These are phyloP conservation scores for Mnemiopsis leidyi DNA, from an alignment of 37 sponge, comb jelly and placozoan species.

Conservation along the genomic window DNA sequence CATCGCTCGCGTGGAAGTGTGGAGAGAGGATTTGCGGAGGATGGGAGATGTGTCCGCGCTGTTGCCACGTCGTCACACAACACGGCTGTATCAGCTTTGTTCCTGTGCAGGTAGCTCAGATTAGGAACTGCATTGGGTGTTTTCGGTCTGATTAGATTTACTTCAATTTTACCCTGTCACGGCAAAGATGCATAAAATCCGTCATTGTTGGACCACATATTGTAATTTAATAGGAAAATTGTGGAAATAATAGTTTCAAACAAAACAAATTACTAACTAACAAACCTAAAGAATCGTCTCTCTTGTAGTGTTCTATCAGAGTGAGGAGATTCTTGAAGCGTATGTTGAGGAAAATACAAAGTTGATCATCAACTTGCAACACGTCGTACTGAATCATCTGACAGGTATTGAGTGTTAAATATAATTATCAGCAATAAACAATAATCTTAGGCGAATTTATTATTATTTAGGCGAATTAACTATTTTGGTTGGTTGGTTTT, in stretches of 20 bases:
- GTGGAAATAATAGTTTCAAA: neutral
- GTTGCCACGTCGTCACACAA: conserved; percentile 35
- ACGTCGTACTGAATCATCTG: neutral
- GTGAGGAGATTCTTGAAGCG: conserved; percentile 10
- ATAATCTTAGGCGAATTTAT: too few species aligned
- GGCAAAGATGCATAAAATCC: too few species aligned
- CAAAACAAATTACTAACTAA: neutral
- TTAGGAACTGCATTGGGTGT: neutral
- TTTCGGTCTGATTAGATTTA: neutral
- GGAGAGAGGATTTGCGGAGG: neutral
- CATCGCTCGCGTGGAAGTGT: neutral
- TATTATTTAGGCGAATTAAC: too few species aligned
- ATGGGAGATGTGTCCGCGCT: conserved; percentile 59
- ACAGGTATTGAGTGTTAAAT: neutral
- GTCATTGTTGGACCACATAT: neutral
- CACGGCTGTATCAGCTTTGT: neutral
- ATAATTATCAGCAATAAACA: too few species aligned
- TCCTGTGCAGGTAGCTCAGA: neutral
- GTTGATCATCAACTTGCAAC: neutral
- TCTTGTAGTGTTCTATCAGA: neutral
- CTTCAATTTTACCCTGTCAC: neutral
- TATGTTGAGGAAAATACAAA: neutral
- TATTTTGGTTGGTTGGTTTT: too few species aligned
- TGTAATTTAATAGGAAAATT: neutral
- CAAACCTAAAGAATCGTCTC: neutral